Evolutionary conservation across 2,888 invertebrate species (phyloP).

Genomic region (Drosophila emarginata): DNA sequence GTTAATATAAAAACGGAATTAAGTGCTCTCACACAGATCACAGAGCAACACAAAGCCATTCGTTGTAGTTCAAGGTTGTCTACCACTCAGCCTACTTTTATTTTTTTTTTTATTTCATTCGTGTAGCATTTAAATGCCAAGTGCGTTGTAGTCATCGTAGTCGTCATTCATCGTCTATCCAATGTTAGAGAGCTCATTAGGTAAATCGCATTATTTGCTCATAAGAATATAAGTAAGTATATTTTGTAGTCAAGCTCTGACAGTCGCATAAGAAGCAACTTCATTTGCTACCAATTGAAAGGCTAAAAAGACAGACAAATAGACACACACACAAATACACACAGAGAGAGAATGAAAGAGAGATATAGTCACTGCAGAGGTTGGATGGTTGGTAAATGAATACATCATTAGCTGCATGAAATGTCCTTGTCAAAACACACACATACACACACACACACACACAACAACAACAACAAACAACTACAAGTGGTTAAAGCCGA

Average conservation of each 20-base stretch:
- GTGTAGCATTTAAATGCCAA: conserved; percentile 1
- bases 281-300: conserved; percentile 71
- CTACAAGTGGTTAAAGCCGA: conserved; percentile 55
- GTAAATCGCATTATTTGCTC: conserved; percentile 71
- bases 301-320: conserved; percentile 42
- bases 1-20: conserved; percentile 65
- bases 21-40: conserved; percentile 50
- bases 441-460: conserved; percentile 13
- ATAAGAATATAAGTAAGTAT: conserved; percentile 53
- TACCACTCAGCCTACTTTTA: conserved; percentile 48
- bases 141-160: conserved; percentile 5
- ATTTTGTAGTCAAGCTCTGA: conserved; percentile 62
- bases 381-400: conserved; percentile 60
- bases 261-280: conserved; percentile 63
- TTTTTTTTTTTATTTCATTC: not conserved
- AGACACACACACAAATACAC: not conserved
- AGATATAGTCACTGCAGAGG: conserved; percentile 34
- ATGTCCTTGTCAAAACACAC: conserved; percentile 51
- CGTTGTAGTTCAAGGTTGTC: conserved; percentile 35
- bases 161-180: conserved; percentile 3
- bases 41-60: not conserved
- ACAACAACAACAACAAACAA: conserved; percentile 2
- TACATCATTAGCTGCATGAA: conserved; percentile 75
- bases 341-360: conserved; percentile 15
- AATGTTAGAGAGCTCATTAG: conserved; percentile 59